Base-by-base conservation (phyloP, 2,113 vertebrate genomes). In the Phyllostomus hastatus region DNA sequence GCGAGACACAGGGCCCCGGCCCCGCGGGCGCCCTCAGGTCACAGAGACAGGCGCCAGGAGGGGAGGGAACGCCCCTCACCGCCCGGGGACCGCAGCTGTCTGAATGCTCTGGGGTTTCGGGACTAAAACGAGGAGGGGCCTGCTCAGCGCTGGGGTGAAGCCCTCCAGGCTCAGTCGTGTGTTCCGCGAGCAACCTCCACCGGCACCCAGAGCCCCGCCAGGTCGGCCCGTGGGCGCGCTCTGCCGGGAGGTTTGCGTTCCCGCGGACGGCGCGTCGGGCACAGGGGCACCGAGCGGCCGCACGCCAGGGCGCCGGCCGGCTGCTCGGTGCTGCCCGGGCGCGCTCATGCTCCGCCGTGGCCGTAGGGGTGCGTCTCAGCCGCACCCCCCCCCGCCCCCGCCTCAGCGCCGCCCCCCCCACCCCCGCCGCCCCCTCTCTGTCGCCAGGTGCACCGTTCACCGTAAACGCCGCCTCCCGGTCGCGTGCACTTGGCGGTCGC, bases 261-360 rank as follows among this genome's bases (percentile, higher is more conserved):
- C 38, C 76, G 33, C 33, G 20, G 84, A 6, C 28, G 14, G 61
- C 9, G 12, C 28, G 28, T 26, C 61, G 3, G 61, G 28, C 61
- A 12, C 26, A 15, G 61, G 11, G 33, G 61, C 61, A 28, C 28
- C 28, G 61, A 33, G 57, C 9, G 57, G 57, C 57, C 24, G 10
- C 54, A 54, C 7, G 54, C 54, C 54, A 54, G 54, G 54, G 54
- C 16, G 52, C 52, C 16, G 4, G 52, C 19, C 54, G 3, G 22
- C 57, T 14, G 57, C 57, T 26, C 22, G 9, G 57, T 26, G 57
- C 57, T 5, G 52, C 54, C 52, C 17, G 5, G 52, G 52, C 9
- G 57, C 84, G 67, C 61, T 91, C 64, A 59, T 4, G 43, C 78
- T 88, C 87, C 38, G 43, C 88, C 75, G 57, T 79, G 35, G 76